phyloP scores from a whole-genome alignment of 1,140 invertebrate species.

The Atta cephalotes region DNA sequence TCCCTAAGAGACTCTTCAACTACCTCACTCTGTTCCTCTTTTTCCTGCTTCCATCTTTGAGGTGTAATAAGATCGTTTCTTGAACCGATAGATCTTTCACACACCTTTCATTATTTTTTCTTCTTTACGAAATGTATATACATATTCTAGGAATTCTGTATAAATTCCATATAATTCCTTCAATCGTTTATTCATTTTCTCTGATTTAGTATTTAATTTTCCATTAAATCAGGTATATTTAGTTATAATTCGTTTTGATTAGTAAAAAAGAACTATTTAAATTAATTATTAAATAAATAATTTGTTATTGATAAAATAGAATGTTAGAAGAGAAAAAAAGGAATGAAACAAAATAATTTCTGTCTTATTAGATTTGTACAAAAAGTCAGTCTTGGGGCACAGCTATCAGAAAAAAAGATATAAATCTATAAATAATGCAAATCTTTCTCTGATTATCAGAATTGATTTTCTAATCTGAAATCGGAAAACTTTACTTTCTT shows the following conservation, averaged over 20 bases:
- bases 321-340: not conserved
- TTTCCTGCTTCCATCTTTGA: not conserved
- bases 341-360: not conserved
- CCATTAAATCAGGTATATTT: too few relatives aligned
- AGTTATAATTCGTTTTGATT: too few relatives aligned
- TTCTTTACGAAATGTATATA: not conserved
- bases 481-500: not conserved
- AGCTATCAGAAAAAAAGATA: not conserved
- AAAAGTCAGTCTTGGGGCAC: not conserved
- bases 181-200: not conserved
- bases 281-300: too few relatives aligned
- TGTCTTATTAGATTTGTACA: not conserved
- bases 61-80: not conserved
- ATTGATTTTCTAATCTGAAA: not conserved
- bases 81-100: not conserved
- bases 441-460: not conserved
- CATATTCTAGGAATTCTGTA: not conserved
- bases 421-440: slow-evolving; percentile 11
- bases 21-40: not conserved
- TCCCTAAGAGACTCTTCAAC: not conserved
- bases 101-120: not conserved
- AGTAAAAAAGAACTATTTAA: too few relatives aligned
- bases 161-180: too few relatives aligned
- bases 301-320: not conserved
- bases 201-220: not conserved